Conservation (phyloP, 2,888 invertebrate genomes). For the Mechanitis messenoides region DNA sequence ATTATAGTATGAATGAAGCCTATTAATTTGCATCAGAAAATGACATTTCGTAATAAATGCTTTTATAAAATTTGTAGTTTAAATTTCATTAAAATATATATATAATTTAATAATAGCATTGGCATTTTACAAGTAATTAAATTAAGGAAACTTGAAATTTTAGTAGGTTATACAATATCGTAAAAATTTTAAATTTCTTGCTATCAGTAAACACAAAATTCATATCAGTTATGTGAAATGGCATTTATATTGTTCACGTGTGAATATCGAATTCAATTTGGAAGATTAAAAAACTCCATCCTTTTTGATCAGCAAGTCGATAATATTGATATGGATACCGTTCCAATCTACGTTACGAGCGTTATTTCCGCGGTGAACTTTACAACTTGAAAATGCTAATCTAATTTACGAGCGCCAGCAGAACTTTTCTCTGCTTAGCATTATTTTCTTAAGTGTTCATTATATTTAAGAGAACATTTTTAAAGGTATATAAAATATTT, state of each 20-base stretch:
- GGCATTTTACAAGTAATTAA: too few species aligned
- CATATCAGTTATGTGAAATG: not conserved
- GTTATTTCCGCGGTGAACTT: conserved; percentile 25
- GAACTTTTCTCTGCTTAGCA: conserved; percentile 22
- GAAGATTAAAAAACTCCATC: conserved; percentile 17
- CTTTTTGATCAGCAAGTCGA: conserved; percentile 13
- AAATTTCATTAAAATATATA: too few species aligned
- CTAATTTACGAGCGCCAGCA: conserved; percentile 24
- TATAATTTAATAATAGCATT: too few species aligned
- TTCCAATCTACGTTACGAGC: conserved; percentile 22
- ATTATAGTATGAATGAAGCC: too few species aligned
- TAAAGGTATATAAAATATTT: not conserved
- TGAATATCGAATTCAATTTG: conserved; percentile 9
- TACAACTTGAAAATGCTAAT: conserved; percentile 28
- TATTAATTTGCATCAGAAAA: too few species aligned
- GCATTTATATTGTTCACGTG: not conserved
- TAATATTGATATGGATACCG: conserved; percentile 21
- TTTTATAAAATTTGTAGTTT: too few species aligned
- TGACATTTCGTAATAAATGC: too few species aligned
- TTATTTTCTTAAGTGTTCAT: conserved; percentile 22
- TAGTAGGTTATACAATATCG: too few species aligned
- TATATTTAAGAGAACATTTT: conserved; percentile 11
- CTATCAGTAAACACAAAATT: too few species aligned
- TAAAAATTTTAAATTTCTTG: too few species aligned
- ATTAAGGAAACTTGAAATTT: too few species aligned